phyloP scores from a whole-genome alignment of 2,113 vertebrate species.

The Ammodytes marinus region DNA sequence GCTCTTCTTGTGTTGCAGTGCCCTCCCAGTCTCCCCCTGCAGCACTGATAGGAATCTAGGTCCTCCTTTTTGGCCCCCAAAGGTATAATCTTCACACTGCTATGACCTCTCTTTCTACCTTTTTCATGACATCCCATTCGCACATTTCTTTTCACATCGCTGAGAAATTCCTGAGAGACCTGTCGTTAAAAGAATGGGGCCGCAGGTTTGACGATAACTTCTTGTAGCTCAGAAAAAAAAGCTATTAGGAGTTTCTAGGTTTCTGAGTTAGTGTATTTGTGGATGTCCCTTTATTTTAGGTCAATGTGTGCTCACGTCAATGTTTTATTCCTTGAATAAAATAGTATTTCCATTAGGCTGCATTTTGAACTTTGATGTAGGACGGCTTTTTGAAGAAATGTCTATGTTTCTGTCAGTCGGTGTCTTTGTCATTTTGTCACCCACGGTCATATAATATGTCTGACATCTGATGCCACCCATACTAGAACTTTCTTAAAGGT shows the following conservation, averaged over 20 bases:
- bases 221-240: background rate
- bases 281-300: conserved; percentile 9
- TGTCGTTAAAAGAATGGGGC: conserved; percentile 51
- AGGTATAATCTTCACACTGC: conserved; percentile 52
- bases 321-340: background rate
- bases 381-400: background rate
- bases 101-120: conserved; percentile 49
- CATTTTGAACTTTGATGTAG: background rate
- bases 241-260: background rate
- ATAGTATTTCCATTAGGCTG: background rate
- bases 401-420: background rate
- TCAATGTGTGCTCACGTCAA: background rate
- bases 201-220: background rate
- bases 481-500: background rate
- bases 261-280: conserved; percentile 2
- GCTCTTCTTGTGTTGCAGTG: conserved; percentile 57
- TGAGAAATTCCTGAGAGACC: conserved; percentile 53
- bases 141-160: conserved; percentile 48
- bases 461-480: background rate
- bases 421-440: background rate
- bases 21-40: conserved; percentile 32
- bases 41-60: conserved; percentile 60
- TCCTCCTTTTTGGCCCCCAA: conserved; percentile 35
- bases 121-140: conserved; percentile 52
- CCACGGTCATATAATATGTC: background rate